These are phyloP conservation scores for Carposina sasakii DNA, from an alignment of 1,140 invertebrate genomes.

Conservation along the genomic window DNA sequence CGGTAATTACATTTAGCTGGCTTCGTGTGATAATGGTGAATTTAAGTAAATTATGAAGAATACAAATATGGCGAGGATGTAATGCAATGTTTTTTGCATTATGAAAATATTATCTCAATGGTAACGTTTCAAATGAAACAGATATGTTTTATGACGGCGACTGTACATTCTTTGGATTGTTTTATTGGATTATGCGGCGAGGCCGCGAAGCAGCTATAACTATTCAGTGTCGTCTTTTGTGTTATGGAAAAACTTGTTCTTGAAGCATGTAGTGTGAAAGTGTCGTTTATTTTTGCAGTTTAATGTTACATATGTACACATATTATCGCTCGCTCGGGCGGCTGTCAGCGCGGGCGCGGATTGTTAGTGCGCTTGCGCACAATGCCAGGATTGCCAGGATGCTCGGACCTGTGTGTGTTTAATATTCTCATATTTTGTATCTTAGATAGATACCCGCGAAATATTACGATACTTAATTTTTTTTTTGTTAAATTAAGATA, in stretches of 20 bases:
- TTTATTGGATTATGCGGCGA: constrained; percentile 71
- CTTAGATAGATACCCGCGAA: too few relatives aligned
- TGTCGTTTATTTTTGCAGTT: constrained; percentile 71
- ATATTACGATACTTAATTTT: too few relatives aligned
- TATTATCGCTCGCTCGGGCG: constrained; percentile 57
- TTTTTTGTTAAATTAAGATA: too few relatives aligned
- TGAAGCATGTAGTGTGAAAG: constrained; percentile 72
- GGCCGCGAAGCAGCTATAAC: constrained; percentile 70
- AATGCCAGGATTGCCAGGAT: constrained; percentile 6
- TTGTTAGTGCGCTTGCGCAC: constrained; percentile 1
- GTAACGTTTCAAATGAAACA: too few relatives aligned
- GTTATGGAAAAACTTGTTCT: constrained; percentile 73
- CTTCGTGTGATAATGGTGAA: too few relatives aligned
- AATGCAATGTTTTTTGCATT: too few relatives aligned
- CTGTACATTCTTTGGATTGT: constrained; percentile 69
- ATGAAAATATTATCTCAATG: too few relatives aligned
- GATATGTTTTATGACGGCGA: too few relatives aligned
- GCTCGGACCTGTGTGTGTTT: neutral
- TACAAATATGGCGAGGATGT: too few relatives aligned
- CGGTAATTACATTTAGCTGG: too few relatives aligned
- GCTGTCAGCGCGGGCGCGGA: constrained; percentile 57
- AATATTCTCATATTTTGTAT: neutral
- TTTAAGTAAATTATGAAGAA: too few relatives aligned
- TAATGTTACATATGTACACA: constrained; percentile 72
- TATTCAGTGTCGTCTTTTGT: constrained; percentile 73